Conservation (phyloP, 2,797 vertebrate genomes). For the Peromyscus aztecus region DNA sequence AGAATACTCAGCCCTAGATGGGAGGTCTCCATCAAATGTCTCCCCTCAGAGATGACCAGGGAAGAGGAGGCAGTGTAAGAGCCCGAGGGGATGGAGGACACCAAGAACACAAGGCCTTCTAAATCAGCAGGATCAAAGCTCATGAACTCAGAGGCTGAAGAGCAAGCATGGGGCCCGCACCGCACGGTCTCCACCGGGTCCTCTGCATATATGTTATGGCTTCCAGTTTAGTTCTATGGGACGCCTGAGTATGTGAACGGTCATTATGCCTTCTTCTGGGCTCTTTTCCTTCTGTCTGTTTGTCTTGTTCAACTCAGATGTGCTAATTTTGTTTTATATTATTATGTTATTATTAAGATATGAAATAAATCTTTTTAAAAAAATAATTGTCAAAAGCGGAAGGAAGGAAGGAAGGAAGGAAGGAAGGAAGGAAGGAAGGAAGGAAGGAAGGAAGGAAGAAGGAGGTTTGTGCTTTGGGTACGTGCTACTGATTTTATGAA, state of each 20-base stretch:
- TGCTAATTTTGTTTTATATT: background rate
- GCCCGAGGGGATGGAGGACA: background rate
- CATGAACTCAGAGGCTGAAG: background rate
- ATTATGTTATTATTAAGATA: background rate
- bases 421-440: too few species aligned
- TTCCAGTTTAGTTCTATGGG: background rate
- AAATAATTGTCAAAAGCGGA: background rate
- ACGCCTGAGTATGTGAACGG: background rate
- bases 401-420: too few species aligned
- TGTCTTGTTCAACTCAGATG: background rate
- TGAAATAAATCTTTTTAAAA: background rate
- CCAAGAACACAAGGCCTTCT: background rate
- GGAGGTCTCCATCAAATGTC: too few species aligned
- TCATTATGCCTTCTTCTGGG: background rate
- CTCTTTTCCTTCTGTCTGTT: background rate
- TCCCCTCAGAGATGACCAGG: background rate
- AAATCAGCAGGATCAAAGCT: background rate
- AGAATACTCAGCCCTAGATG: background rate
- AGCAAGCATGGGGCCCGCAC: background rate
- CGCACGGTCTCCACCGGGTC: background rate
- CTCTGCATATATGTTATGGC: background rate
- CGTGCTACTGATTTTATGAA: background rate
- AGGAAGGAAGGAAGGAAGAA: too few species aligned
- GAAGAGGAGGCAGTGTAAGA: background rate
- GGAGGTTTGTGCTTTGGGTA: background rate